These are phyloP conservation scores for Paedocypris micromegethes DNA, from an alignment of 2,797 vertebrate genomes.

Conservation along the genomic window DNA sequence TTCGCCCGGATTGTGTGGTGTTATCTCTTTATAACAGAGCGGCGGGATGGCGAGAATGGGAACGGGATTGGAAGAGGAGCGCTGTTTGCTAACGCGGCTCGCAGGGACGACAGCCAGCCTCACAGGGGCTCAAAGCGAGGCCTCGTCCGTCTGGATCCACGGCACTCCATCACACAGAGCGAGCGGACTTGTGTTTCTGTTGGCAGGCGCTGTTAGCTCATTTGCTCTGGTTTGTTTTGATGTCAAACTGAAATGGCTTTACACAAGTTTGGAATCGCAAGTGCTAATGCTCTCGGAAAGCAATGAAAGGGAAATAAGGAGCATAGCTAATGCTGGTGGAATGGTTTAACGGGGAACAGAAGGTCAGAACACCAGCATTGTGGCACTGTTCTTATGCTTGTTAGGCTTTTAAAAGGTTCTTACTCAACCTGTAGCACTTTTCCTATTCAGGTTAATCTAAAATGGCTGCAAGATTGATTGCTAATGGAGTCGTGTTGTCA, in stretches of 20 bases:
- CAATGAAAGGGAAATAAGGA: not conserved
- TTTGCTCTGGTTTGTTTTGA: conserved; percentile 32
- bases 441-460: too few species aligned
- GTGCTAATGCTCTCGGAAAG: conserved; percentile 3
- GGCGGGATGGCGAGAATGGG: conserved; percentile 46
- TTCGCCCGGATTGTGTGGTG: conserved; percentile 37
- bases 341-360: conserved; percentile 1
- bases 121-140: conserved; percentile 15
- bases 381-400: conserved; percentile 50
- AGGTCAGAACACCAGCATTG: conserved; percentile 40
- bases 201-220: conserved; percentile 20
- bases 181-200: conserved; percentile 6
- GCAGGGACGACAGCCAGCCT: conserved; percentile 46
- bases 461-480: too few species aligned
- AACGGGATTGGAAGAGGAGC: conserved; percentile 51
- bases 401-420: not conserved
- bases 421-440: too few species aligned
- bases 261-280: conserved; percentile 24
- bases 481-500: too few species aligned
- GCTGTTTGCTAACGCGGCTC: conserved; percentile 58
- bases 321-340: conserved; percentile 5
- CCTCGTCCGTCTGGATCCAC: conserved; percentile 11
- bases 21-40: conserved; percentile 51
- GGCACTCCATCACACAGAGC: conserved; percentile 8
- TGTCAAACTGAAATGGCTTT: conserved; percentile 30